phyloP scores from a whole-genome alignment of 1,140 invertebrate genomes.

The Cherax destructor region DNA sequence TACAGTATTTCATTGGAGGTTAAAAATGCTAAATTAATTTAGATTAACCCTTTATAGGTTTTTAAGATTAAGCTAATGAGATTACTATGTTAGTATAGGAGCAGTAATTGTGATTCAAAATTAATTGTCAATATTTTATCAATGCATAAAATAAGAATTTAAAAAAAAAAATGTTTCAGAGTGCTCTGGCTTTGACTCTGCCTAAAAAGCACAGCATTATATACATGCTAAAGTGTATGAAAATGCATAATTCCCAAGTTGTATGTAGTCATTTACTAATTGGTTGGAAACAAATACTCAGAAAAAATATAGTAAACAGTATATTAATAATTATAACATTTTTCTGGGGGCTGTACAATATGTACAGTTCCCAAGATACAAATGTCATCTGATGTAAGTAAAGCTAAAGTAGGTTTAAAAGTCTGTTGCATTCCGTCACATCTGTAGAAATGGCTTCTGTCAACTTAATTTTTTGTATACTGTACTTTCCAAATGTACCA shows the following conservation, averaged over 20 bases:
- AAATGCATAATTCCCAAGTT: neutral
- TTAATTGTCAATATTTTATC: too few relatives aligned
- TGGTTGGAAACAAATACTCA: neutral
- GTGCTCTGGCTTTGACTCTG: too few relatives aligned
- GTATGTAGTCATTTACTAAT: neutral
- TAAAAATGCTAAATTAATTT: too few relatives aligned
- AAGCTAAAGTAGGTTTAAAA: conserved; percentile 8
- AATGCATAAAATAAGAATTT: too few relatives aligned
- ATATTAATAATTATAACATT: neutral
- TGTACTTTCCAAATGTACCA: neutral
- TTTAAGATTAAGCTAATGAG: too few relatives aligned
- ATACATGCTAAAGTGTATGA: neutral
- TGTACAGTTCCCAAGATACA: neutral
- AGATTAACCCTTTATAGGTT: too few relatives aligned
- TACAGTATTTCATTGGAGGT: too few relatives aligned
- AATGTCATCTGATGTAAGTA: neutral
- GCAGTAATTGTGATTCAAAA: too few relatives aligned
- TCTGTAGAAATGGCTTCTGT: conserved; percentile 11
- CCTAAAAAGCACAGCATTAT: too few relatives aligned
- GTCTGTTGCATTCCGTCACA: conserved; percentile 48
- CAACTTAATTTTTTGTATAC: conserved; percentile 8
- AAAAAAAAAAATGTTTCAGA: too few relatives aligned
- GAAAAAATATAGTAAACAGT: neutral
- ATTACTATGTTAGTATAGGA: too few relatives aligned
- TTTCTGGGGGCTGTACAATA: neutral